Base-by-base conservation (phyloP, 1,140 invertebrate genomes). In the Phocides pigmalion region DNA sequence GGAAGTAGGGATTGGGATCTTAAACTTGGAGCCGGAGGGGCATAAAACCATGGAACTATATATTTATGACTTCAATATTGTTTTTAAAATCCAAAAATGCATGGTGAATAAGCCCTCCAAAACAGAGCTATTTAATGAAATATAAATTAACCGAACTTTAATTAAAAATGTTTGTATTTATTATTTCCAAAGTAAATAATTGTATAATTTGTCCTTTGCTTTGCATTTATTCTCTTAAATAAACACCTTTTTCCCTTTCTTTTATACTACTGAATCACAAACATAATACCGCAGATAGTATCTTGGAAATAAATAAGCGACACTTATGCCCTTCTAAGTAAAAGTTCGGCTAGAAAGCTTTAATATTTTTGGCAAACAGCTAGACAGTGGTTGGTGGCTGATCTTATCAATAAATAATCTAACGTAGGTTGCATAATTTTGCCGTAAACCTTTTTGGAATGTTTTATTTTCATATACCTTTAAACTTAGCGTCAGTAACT, bases 371-470 rank as follows among this genome's bases (percentile, higher is more conserved):
- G 46, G 46, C 20, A 25, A 25, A 49, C n/a, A 25, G 46, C 46
- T 49, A 49, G 46, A 49, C 46, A 49, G 46, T 49, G 16, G 15
- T 49, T 49, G 20, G 46, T 49, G 20, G 46, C 46, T 25, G 46
- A 49, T 49, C 20, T 49, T 49, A 49, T 49, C 20, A 49, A 49
- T 25, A 49, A 49, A 49, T 22, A 49, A 49, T 25, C 20, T 49
- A 28, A 49, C 25, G 20, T 49, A 49, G 46, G 46, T 49, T 22
- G 46, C 46, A 49, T 49, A 49, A 49, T 49, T 49, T 25, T 49
- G 12, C 46, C 46, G 14, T 49, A 49, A 49, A 25, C 9, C 11
- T 49, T 49, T 39, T n/a, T 49, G 20, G 42, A 20, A 14, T 6
- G 46, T 49, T 25, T 49, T 49, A 49, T 49, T 49, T 25, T 14